Evolutionary conservation across 2,113 vertebrate genomes (phyloP).

Genomic region (Tenebrosternarchus preto): DNA sequence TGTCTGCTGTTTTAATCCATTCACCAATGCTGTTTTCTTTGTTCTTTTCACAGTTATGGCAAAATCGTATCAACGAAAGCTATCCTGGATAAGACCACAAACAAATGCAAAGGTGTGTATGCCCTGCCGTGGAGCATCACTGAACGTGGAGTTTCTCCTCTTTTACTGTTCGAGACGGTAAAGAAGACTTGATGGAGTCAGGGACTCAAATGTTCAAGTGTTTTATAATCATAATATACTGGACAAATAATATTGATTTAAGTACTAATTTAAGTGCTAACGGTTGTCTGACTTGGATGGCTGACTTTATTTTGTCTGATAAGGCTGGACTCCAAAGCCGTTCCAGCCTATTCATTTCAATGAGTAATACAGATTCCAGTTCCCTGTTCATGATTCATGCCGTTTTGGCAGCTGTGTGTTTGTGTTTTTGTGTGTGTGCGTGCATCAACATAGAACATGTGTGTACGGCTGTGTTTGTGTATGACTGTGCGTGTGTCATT

Average conservation of each 20-base stretch:
- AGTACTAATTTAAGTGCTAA: background rate
- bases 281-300: background rate
- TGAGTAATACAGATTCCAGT: constrained; percentile 30
- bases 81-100: constrained; percentile 98
- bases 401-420: constrained; percentile 33
- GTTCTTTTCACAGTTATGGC: constrained; percentile 83
- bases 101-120: constrained; percentile 96
- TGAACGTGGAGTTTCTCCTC: too few relatives aligned
- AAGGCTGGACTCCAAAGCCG: background rate
- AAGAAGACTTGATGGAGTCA: too few relatives aligned
- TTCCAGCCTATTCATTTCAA: constrained; percentile 25
- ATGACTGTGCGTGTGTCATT: background rate
- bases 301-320: constrained; percentile 16
- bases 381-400: constrained; percentile 39
- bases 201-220: background rate
- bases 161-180: too few relatives aligned
- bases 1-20: constrained; percentile 59
- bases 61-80: constrained; percentile 99
- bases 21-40: constrained; percentile 59
- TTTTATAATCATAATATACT: background rate
- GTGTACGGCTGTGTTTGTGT: constrained; percentile 6
- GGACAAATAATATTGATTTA: background rate
- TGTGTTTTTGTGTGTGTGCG: background rate
- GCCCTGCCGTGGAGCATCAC: background rate
- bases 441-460: constrained; percentile 7